Base-by-base conservation (phyloP, 2,888 invertebrate genomes). In the Drosophila anceps region DNA sequence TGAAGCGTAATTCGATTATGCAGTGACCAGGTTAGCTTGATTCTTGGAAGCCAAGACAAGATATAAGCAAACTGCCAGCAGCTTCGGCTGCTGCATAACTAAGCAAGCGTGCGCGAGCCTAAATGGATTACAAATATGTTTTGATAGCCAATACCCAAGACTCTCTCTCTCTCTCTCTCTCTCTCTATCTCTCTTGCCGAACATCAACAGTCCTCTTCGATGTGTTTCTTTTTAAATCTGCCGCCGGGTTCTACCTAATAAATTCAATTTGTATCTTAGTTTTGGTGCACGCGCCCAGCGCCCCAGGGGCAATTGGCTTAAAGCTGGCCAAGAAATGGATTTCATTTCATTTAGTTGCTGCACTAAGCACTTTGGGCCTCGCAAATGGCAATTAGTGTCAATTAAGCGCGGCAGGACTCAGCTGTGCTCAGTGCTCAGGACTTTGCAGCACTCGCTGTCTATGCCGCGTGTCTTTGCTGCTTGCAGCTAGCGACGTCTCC, bases 101-200 rank as follows among this genome's bases (percentile, higher is more conserved):
- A 67, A 74, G 72, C 54, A 37, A 31, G 46, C 46, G 48, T 48
- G 59, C 54, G 57, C 54, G 57, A 76, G 69, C 57, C 84, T 86
- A 88, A 86, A 73, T 69, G 57, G 87, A 84, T 84, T 86, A 88
- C 62, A 66, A 83, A 81, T 76, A 79, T 76, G 70, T 79, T 84
- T 71, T 70, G 71, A 86, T 76, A 83, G 72, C 48, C 44, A 44
- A 51, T 50, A 18, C 29, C 18, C 39, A 18, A n/a, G 55, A 41
- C 62, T 31, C 69, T 24, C n/a, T n/a, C n/a, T n/a, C n/a, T n/a
- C n/a, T n/a, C n/a, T n/a, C n/a, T n/a, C n/a, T n/a, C n/a, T n/a
- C n/a, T n/a, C n/a, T n/a, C n/a, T n/a, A n/a, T n/a, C n/a, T n/a
- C n/a, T 24, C 24, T 35, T 18, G 55, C 8, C 51, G 6, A 33